Evolutionary conservation across 2,888 invertebrate genomes (phyloP).

Genomic region (Scaeva pyrastri): DNA sequence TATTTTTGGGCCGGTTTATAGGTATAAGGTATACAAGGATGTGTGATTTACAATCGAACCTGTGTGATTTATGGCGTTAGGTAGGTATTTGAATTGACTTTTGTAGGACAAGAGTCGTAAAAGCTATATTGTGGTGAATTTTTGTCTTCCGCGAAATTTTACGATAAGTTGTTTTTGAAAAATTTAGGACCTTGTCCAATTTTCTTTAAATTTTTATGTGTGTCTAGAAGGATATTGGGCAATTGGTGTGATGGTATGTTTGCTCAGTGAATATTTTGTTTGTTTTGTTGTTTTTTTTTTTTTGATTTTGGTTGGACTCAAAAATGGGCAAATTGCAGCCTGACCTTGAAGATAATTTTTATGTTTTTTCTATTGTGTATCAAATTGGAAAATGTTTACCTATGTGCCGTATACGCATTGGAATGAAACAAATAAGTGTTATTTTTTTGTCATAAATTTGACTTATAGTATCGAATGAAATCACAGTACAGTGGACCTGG

Average conservation of each 20-base stretch:
- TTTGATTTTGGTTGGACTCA: no score
- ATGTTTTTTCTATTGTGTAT: conserved; percentile 16
- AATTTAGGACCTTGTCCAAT: background rate
- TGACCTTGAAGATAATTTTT: conserved; percentile 40
- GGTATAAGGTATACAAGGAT: background rate
- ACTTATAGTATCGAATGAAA: conserved; percentile 10
- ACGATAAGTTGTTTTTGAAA: conserved; percentile 46
- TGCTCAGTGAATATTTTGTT: conserved; percentile 59
- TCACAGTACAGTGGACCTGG: background rate
- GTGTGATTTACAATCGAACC: conserved; percentile 66
- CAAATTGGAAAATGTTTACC: conserved; percentile 34
- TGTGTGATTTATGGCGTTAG: conserved; percentile 69
- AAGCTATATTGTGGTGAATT: conserved; percentile 60
- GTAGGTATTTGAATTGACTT: conserved; percentile 62
- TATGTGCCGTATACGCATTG: background rate
- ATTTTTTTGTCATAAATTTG: conserved; percentile 32
- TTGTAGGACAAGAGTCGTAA: conserved; percentile 65
- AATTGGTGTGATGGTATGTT: conserved; percentile 48
- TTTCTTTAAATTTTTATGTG: conserved; percentile 33
- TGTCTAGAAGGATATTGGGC: conserved; percentile 59
- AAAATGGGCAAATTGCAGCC: conserved; percentile 5
- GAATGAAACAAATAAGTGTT: conserved; percentile 21
- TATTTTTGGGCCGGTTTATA: no score
- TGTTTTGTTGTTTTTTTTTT: conserved; percentile 49
- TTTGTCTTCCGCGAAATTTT: conserved; percentile 61